phyloP scores from a whole-genome alignment of 2,113 vertebrate species.

The Burhinus oedicnemus region DNA sequence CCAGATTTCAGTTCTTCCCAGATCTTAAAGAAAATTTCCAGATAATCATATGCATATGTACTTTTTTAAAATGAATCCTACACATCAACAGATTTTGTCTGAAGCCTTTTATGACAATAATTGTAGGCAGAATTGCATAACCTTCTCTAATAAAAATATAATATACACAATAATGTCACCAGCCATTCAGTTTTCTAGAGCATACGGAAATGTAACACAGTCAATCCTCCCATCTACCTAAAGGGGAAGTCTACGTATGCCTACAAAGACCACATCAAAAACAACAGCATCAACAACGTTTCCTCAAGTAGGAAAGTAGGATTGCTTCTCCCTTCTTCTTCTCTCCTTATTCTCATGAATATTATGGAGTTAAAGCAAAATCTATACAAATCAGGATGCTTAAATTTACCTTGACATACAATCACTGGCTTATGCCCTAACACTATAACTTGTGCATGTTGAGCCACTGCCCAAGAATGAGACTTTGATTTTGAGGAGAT shows the following conservation, averaged over 20 bases:
- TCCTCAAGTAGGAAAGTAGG: neutral
- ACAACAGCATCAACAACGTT: neutral
- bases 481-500: neutral
- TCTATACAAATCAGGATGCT: neutral
- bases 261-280: neutral
- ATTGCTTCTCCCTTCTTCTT: neutral
- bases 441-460: neutral
- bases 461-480: neutral
- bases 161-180: neutral
- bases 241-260: neutral
- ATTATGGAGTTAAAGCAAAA: conserved; percentile 5
- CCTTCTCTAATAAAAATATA: conserved; percentile 11
- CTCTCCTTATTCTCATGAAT: neutral
- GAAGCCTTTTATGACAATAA: neutral
- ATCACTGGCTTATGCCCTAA: neutral
- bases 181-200: neutral
- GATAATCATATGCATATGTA: neutral
- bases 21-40: neutral
- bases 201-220: neutral
- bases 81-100: neutral
- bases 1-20: neutral
- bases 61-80: neutral
- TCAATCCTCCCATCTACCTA: neutral
- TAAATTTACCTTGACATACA: conserved; percentile 33
- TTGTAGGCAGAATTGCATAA: neutral